Evolutionary conservation across 2,113 vertebrate species (phyloP).

Genomic region (Apodemus sylvaticus): DNA sequence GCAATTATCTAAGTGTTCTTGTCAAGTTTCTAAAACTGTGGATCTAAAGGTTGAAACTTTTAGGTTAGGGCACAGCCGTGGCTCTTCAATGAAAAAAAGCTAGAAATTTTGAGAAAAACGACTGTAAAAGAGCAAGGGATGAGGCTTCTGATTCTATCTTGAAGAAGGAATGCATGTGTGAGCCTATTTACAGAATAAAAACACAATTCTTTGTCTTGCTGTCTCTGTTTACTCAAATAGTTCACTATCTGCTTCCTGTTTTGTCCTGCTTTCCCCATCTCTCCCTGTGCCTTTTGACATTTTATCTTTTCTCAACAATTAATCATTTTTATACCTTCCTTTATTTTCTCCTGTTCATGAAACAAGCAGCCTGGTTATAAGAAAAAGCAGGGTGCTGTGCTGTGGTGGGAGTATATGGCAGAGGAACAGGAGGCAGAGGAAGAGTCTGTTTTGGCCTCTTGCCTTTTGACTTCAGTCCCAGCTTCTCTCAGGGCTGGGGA

Average conservation of each 20-base stretch:
- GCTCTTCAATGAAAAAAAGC: background rate
- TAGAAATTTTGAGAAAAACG: background rate
- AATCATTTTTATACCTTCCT: background rate
- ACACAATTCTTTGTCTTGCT: background rate
- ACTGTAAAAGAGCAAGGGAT: background rate
- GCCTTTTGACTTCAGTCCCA: background rate
- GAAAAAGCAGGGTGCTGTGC: background rate
- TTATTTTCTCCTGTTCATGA: background rate
- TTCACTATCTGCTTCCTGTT: background rate
- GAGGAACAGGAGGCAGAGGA: background rate
- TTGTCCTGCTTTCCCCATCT: background rate
- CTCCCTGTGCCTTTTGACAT: background rate
- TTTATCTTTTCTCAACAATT: background rate
- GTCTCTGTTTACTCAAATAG: background rate
- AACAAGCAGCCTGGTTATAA: background rate
- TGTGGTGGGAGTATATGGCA: rapidly evolving
- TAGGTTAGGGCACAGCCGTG: background rate
- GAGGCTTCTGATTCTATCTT: background rate
- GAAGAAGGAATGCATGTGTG: background rate
- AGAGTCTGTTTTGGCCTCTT: background rate
- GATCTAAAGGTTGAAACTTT: background rate
- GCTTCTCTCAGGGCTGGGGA: background rate
- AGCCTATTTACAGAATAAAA: background rate
- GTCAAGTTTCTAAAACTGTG: background rate
- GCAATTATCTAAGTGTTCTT: background rate